Evolutionary conservation across 2,797 vertebrate genomes (phyloP), one percentile per base, ranked within the genome.

Genomic region (Catostomus latipinnis): DNA sequence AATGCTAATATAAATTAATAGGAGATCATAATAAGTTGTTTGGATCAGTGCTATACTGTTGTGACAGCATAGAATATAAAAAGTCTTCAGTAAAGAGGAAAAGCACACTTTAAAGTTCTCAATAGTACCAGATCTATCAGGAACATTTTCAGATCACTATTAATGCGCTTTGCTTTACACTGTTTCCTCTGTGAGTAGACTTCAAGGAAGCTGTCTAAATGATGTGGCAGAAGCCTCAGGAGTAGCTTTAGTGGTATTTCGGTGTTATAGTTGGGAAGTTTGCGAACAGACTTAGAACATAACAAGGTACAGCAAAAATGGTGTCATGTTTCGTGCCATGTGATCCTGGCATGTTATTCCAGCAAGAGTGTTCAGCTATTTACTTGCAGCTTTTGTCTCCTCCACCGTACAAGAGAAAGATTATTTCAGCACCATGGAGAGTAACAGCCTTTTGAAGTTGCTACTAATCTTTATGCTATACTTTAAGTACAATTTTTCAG

Each of bases 351-450:
- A 34, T 34, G 34, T 34, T 3, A 34, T 34, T 34, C 4, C 34
- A 34, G 34, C 34, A 4, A 34, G 4, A 34, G 34, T 4, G 2
- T 34, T 34, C 34, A 34, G 34, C 34, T 34, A 34, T 34, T 34
- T 34, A 34, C 34, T 34, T 34, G 34, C 34, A 34, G 34, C 34
- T 34, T 34, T 34, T 34, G 34, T 34, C 34, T 34, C 34, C 34
- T 34, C 34, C 34, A 34, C 34, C 2, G 34, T 34, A 4, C 34
- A 34, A 34, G 34, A 34, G 34, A 34, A 34, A 34, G 34, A 34
- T 34, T 34, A 58, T 72, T 73, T 80, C 78, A 73, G 82, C 72
- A 75, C 60, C 65, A 71, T 53, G 77, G 67, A 77, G 72, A 80
- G 61, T 0, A 50, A 9, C 68, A 34, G 0, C 9, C 46, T 49